Base-by-base conservation (phyloP, 1,140 invertebrate species). In the Drosophila ficusphila region DNA sequence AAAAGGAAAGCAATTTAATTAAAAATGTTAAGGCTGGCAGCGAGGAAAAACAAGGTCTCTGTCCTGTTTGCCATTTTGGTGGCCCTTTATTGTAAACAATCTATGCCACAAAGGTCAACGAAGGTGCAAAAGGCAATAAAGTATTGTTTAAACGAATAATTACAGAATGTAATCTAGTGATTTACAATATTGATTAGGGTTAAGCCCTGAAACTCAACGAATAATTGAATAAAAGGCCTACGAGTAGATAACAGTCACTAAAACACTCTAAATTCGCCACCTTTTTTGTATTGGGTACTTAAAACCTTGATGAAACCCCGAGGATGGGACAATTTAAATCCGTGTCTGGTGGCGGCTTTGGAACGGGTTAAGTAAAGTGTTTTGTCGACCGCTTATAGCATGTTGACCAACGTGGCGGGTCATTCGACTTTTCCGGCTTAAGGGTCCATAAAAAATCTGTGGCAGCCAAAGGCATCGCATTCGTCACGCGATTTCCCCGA, bases 261-360 rank as follows among this genome's bases (percentile, higher is more conserved):
- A 68, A 33, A 4, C 16, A 27, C 48, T 44, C 46, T 27, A 48
- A 53, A 72, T 18, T 56, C 42, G 60, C 48, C 57, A 73, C 68
- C 57, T 14, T 42, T 34, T 73, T 74, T 74, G n/a, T 74, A 74
- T 74, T 53, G 58, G 65, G 70, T 70, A 74, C 71, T 74, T 74
- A 64, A 74, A 46, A 48, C 29, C 69, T 33, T 48, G 57, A 51
- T 53, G 42, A 71, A 23, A 21, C 5, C 18, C 39, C 11, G 11
- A n/a, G 14, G 18, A 11, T 3, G 11, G 23, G 18, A 34, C 11
- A 25, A 31, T 12, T 67, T 41, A 65, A 65, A 67, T 51, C 60
- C 44, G 12, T 33, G 58, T 52, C 58, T 56, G 34, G 49, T 27
- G 49, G 52, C 48, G 34, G 51, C 60, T 67, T 67, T 65, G 34